A percentile compares a stretch with the other conserved stretches of the same genome.
Conservation (phyloP, 1,140 invertebrate genomes). For the Dendroctonus ponderosae region DNA sequence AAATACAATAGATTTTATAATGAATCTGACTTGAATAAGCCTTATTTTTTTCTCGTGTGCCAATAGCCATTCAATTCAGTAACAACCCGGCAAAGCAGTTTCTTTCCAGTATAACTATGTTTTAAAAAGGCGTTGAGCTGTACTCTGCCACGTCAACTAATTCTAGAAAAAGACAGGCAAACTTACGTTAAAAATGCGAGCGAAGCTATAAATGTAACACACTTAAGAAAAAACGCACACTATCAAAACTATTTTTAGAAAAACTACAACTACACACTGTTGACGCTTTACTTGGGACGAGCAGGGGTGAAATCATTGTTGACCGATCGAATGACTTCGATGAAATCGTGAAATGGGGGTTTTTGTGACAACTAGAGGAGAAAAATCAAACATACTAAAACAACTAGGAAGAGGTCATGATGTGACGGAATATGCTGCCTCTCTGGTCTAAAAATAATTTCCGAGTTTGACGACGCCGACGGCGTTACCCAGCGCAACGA, state of each 20-base stretch:
- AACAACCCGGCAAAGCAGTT: too few relatives aligned
- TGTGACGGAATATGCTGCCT: conserved; percentile 18
- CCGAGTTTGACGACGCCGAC: conserved; percentile 16
- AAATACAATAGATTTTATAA: too few relatives aligned
- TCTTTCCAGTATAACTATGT: too few relatives aligned
- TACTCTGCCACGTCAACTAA: too few relatives aligned
- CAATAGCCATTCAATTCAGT: too few relatives aligned
- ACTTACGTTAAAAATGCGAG: not conserved
- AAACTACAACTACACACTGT: not conserved
- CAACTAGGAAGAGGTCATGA: conserved; percentile 20
- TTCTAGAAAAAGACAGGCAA: too few relatives aligned
- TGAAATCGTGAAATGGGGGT: not conserved
- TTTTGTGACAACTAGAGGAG: conserved; percentile 1
- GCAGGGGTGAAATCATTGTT: too few relatives aligned
- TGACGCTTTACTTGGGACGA: too few relatives aligned
- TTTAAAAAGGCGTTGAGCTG: too few relatives aligned
- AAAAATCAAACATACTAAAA: conserved; percentile 10
- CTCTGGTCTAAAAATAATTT: conserved; percentile 22
- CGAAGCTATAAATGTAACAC: conserved; percentile 11
- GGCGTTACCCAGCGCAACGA: conserved; percentile 19
- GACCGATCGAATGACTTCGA: too few relatives aligned
- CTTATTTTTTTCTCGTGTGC: too few relatives aligned
- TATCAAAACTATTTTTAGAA: conserved; percentile 7
- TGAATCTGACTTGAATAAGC: too few relatives aligned
- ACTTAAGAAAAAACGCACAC: conserved; percentile 7